Evolutionary conservation across 1,140 invertebrate species (phyloP).

Genomic region (Eufriesea mexicana): DNA sequence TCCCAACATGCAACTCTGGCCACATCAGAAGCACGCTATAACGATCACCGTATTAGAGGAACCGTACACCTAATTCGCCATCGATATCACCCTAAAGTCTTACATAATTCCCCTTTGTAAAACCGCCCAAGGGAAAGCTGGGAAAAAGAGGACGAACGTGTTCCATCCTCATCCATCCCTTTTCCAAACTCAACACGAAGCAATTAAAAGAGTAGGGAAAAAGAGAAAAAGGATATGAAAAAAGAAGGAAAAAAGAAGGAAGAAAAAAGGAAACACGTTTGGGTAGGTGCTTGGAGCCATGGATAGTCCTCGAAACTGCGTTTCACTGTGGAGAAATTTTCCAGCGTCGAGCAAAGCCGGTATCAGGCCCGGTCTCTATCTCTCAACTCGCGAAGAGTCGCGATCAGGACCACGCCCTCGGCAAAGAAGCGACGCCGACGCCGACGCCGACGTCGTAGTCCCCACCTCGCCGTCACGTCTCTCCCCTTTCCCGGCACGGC

Average conservation of each 20-base stretch:
- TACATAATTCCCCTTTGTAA: not conserved
- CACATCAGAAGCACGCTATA: not conserved
- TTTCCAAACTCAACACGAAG: not conserved
- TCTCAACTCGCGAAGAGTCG: conserved; percentile 52
- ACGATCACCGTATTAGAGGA: not conserved
- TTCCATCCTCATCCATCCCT: not conserved
- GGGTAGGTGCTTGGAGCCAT: too few species aligned
- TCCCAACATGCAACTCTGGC: not conserved
- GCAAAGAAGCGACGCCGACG: conserved; percentile 68
- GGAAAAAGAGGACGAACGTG: not conserved
- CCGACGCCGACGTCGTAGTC: conserved; percentile 47
- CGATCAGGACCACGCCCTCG: conserved; percentile 76
- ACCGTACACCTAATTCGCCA: not conserved
- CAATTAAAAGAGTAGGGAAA: not conserved
- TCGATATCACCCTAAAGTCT: not conserved
- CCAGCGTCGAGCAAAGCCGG: not conserved
- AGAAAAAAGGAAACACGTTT: not conserved
- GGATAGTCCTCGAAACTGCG: not conserved
- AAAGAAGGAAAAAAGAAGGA: not conserved
- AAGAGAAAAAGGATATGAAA: not conserved
- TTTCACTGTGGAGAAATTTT: not conserved
- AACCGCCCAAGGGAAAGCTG: too few species aligned
- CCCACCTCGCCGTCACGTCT: not conserved
- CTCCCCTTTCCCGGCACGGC: conserved; percentile 27
- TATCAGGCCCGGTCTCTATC: conserved; percentile 30